phyloP scores from a whole-genome alignment of 2,888 invertebrate species.

The Nymphalis c-album region DNA sequence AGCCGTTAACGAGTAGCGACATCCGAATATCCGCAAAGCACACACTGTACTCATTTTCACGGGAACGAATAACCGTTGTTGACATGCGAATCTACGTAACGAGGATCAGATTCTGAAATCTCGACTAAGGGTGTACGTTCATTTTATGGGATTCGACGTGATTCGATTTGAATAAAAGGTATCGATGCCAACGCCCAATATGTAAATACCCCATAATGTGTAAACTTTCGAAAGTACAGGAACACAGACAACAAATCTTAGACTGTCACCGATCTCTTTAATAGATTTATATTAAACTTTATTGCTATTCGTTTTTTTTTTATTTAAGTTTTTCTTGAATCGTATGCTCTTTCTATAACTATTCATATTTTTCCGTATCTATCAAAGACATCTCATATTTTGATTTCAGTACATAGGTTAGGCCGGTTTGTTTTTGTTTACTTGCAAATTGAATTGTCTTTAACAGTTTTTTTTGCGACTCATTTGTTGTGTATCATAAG shows the following conservation, averaged over 20 bases:
- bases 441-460: too few species aligned
- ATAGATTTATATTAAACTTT: too few species aligned
- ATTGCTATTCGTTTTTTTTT: too few species aligned
- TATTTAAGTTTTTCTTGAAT: too few species aligned
- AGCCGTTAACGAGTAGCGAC: slow-evolving; percentile 53
- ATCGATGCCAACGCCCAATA: slow-evolving; percentile 30
- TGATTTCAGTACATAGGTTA: too few species aligned
- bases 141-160: slow-evolving; percentile 48
- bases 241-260: neutral
- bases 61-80: slow-evolving; percentile 42
- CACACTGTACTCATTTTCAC: slow-evolving; percentile 45
- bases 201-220: slow-evolving; percentile 7
- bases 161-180: slow-evolving; percentile 53
- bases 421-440: too few species aligned
- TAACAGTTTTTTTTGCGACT: too few species aligned
- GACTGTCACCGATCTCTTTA: too few species aligned
- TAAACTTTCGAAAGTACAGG: neutral
- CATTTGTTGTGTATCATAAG: too few species aligned
- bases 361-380: too few species aligned
- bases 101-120: slow-evolving; percentile 18
- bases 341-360: too few species aligned
- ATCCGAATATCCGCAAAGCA: slow-evolving; percentile 48
- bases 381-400: too few species aligned
- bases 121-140: slow-evolving; percentile 12
- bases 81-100: slow-evolving; percentile 40